Conservation (phyloP, 2,888 invertebrate species). For the Aquatica leii region DNA sequence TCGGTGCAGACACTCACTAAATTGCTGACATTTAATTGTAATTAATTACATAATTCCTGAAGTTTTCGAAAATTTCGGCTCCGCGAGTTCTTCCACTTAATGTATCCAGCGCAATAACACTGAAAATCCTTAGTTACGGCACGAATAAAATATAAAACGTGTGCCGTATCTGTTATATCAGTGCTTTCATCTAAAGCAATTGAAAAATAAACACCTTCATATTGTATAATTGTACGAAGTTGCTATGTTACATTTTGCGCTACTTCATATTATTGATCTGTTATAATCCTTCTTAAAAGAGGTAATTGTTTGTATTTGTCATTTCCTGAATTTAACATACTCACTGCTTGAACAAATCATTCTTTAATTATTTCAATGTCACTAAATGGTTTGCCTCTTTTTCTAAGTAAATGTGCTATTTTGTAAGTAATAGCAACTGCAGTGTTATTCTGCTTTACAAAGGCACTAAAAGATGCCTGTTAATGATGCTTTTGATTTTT, state of each 20-base stretch:
- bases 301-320: no score
- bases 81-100: background rate
- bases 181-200: no score
- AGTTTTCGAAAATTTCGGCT: background rate
- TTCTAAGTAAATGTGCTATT: background rate
- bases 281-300: background rate
- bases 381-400: background rate
- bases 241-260: no score
- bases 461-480: no score
- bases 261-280: background rate
- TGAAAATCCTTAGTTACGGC: no score
- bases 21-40: constrained; percentile 8
- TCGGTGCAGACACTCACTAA: constrained; percentile 7
- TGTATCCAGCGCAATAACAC: background rate
- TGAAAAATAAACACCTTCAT: no score
- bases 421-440: constrained; percentile 13
- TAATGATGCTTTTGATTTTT: no score
- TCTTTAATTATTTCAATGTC: background rate
- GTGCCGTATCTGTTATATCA: no score
- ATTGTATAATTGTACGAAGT: no score
- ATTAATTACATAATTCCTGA: background rate
- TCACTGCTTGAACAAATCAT: no score
- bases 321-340: no score
- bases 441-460: constrained; percentile 16
- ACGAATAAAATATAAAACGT: constrained; percentile 1